These are phyloP conservation scores for Egretta garzetta DNA, from an alignment of 2,113 vertebrate genomes.

Conservation along the genomic window DNA sequence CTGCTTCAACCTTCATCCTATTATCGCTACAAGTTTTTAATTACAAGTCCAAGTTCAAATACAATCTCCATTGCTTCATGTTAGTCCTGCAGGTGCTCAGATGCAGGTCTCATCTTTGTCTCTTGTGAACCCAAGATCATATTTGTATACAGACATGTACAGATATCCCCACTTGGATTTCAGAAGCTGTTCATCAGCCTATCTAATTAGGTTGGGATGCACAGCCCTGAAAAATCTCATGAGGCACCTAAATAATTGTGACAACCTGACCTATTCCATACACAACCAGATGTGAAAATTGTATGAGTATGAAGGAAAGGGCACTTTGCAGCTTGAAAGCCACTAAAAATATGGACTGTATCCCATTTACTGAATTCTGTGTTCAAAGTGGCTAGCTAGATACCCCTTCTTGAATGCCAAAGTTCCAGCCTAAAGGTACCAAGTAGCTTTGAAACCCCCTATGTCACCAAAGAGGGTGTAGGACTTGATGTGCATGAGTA, in stretches of 20 bases:
- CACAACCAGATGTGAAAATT: neutral
- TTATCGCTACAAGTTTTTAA: neutral
- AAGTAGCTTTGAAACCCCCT: neutral
- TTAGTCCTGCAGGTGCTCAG: neutral
- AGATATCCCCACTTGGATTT: neutral
- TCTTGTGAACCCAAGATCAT: neutral
- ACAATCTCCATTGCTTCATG: neutral
- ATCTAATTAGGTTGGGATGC: neutral
- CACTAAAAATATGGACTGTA: neutral
- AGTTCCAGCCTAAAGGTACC: neutral
- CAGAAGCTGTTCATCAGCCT: neutral
- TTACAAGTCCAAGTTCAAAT: neutral
- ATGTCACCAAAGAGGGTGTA: neutral
- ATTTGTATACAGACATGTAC: neutral
- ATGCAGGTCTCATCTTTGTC: neutral
- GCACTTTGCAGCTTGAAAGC: neutral
- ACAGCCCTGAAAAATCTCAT: neutral
- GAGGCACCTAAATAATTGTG: neutral
- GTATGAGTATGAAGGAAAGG: neutral
- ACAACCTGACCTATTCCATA: neutral
- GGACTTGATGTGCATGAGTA: fast-evolving
- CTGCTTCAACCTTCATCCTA: neutral
- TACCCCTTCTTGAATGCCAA: neutral
- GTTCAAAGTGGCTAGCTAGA: neutral
- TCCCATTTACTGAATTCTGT: neutral